phyloP scores from a whole-genome alignment of 64 coral and sea anemone species.

The Hydrozoanthus tunicans region DNA sequence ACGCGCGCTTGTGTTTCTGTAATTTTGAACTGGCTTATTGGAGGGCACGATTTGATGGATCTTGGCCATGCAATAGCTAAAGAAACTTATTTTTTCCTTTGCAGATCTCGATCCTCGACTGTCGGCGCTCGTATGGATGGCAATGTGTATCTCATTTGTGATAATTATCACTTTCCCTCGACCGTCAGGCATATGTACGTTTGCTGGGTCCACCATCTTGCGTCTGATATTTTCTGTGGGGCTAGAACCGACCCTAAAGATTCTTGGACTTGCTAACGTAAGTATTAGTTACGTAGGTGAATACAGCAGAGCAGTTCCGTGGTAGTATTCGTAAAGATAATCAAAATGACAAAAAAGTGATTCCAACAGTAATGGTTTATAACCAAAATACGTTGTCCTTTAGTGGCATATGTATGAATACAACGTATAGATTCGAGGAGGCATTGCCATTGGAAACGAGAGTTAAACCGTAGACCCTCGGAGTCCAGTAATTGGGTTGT shows the following conservation, averaged over 20 bases:
- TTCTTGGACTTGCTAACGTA: conserved; percentile 95
- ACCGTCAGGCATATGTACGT: conserved; percentile 94
- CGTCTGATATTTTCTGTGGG: conserved; percentile 94
- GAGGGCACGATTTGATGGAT: too few species aligned
- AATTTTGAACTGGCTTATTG: neutral
- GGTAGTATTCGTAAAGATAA: neutral
- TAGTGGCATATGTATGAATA: too few species aligned
- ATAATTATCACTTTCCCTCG: conserved; percentile 93
- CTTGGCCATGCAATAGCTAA: too few species aligned
- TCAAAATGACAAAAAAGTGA: neutral
- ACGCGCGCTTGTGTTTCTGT: neutral
- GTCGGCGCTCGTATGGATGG: conserved; percentile 93
- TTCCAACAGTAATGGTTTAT: neutral
- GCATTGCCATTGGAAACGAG: too few species aligned
- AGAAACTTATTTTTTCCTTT: neutral
- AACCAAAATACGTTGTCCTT: too few species aligned
- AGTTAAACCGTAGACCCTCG: too few species aligned
- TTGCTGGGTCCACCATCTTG: conserved; percentile 84
- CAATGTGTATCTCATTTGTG: conserved; percentile 91
- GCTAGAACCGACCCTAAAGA: conserved; percentile 85
- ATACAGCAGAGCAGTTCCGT: neutral
- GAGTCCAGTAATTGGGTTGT: too few species aligned
- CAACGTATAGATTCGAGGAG: too few species aligned
- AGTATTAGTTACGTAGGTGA: conserved; percentile 1
- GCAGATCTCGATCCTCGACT: conserved; percentile 92